Conservation (phyloP, 1,140 invertebrate species). For the Drosophila melanica region DNA sequence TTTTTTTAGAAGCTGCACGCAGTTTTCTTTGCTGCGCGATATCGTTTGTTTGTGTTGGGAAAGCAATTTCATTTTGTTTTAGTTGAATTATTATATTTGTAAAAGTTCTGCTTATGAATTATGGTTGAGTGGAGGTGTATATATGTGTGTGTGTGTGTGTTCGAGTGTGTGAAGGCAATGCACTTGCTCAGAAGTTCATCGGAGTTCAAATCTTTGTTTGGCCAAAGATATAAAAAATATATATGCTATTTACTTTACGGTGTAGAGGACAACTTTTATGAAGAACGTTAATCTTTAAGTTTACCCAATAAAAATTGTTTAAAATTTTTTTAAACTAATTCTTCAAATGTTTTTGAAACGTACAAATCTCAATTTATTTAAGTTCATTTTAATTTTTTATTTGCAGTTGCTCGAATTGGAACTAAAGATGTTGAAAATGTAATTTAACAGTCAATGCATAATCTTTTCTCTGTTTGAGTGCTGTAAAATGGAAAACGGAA, state of each 20-base stretch:
- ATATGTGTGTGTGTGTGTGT: neutral
- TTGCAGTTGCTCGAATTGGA: no score
- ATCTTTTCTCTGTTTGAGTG: no score
- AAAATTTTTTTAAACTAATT: no score
- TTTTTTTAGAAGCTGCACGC: conserved; percentile 38
- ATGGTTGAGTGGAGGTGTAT: conserved; percentile 37
- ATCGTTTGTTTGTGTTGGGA: conserved; percentile 17
- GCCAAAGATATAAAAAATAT: conserved; percentile 4
- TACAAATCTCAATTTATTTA: no score
- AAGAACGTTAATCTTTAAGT: no score
- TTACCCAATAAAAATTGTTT: no score
- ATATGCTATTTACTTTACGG: neutral
- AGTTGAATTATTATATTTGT: conserved; percentile 77
- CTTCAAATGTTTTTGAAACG: no score
- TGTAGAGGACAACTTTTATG: no score
- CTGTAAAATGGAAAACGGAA: no score
- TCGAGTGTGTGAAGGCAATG: conserved; percentile 48
- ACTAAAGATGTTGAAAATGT: no score
- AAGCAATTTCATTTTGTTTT: conserved; percentile 48
- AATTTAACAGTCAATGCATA: no score
- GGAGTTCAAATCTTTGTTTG: conserved; percentile 36
- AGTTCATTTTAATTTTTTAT: no score
- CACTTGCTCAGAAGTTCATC: conserved; percentile 49
- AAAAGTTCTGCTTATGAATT: conserved; percentile 77
- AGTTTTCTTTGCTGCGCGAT: conserved; percentile 26